These are phyloP conservation scores for Ameiurus melas DNA, from an alignment of 2,113 vertebrate species.

Conservation along the genomic window DNA sequence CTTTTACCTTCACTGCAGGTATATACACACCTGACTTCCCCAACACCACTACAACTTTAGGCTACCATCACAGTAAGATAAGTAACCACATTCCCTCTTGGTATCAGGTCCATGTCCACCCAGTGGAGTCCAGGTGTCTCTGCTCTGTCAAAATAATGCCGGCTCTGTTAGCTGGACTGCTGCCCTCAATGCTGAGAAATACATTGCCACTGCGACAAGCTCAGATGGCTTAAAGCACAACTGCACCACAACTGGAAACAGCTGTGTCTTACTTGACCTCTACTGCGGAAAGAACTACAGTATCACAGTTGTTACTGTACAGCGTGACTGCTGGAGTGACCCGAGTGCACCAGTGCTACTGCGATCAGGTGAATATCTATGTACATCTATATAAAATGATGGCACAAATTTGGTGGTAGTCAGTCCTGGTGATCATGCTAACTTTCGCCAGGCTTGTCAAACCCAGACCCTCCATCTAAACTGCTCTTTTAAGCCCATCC, in stretches of 20 bases:
- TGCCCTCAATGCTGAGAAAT: conserved; percentile 58
- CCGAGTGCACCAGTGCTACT: conserved; percentile 61
- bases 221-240: conserved; percentile 35
- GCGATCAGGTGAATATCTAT: conserved; percentile 62
- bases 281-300: conserved; percentile 61
- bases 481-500: neutral
- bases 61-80: neutral
- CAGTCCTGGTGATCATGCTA: neutral
- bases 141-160: conserved; percentile 65
- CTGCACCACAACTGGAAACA: conserved; percentile 61
- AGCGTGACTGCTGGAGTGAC: conserved; percentile 66
- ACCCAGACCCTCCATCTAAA: neutral
- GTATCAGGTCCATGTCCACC: conserved; percentile 70
- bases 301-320: conserved; percentile 61
- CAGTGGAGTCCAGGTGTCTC: conserved; percentile 53
- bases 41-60: neutral
- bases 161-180: conserved; percentile 64
- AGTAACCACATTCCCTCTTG: neutral
- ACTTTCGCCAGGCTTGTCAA: neutral
- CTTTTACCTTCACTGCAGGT: conserved; percentile 64
- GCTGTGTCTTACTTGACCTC: conserved; percentile 65
- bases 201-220: conserved; percentile 54
- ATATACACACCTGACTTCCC: neutral
- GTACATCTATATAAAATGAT: neutral
- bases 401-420: neutral